Conservation (phyloP, 2,113 vertebrate genomes). For the human (Homo sapiens) region GRCh38 chr9:80649501-80650000, state of each 20-base stretch:
- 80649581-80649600: not conserved
- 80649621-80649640: not conserved
- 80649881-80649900: not conserved
- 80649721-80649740: not conserved
- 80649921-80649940: not conserved
- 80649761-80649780: not conserved
- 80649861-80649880: not conserved
- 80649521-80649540: not conserved
- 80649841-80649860: not conserved
- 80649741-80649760: not conserved
- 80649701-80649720: not conserved
- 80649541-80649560: not conserved
- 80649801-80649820: not conserved
- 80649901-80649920: not conserved
- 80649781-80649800: not conserved
- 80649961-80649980: not conserved
- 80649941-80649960: not conserved
- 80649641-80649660: not conserved
- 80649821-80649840: not conserved
- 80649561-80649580: not conserved
- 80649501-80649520: not conserved
- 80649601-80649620: not conserved
- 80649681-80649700: not conserved
- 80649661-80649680: not conserved
- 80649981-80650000: not conserved